These are phyloP conservation scores for Callaeas wilsoni DNA, from an alignment of 2,113 vertebrate species.

Conservation along the genomic window DNA sequence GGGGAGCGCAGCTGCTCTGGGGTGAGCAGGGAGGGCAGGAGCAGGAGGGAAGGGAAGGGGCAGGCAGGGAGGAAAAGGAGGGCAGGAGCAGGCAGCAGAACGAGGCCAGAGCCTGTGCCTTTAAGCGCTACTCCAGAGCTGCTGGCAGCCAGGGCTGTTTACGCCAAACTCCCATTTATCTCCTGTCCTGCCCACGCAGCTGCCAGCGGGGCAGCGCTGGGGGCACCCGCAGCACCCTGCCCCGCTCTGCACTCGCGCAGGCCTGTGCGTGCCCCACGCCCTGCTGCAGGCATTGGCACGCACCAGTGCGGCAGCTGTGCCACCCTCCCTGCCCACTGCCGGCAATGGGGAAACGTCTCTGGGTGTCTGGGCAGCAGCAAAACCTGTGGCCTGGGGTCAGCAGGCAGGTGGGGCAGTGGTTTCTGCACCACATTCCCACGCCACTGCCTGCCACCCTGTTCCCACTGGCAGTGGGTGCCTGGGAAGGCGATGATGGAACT, in stretches of 20 bases:
- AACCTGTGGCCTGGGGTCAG: background rate
- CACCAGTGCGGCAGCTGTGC: background rate
- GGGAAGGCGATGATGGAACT: fast-evolving
- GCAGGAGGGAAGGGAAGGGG: background rate
- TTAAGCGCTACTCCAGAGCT: background rate
- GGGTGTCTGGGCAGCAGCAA: background rate
- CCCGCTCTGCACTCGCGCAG: background rate
- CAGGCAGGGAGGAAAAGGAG: background rate
- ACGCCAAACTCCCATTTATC: slow-evolving; percentile 34
- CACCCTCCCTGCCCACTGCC: background rate
- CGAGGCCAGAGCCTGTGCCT: slow-evolving; percentile 24
- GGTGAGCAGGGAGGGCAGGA: background rate
- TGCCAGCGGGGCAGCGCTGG: slow-evolving; percentile 13
- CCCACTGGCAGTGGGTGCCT: background rate
- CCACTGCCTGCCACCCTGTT: background rate
- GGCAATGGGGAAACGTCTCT: background rate
- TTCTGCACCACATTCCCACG: background rate
- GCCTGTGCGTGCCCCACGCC: background rate
- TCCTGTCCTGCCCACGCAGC: slow-evolving; percentile 22
- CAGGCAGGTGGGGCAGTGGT: background rate
- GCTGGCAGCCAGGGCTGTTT: slow-evolving; percentile 47
- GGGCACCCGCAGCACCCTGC: slow-evolving; percentile 11
- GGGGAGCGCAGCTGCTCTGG: background rate
- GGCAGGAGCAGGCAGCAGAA: background rate
- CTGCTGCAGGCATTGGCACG: background rate